phyloP scores from a whole-genome alignment of 2,888 invertebrate genomes.

The Prenolepis imparis region DNA sequence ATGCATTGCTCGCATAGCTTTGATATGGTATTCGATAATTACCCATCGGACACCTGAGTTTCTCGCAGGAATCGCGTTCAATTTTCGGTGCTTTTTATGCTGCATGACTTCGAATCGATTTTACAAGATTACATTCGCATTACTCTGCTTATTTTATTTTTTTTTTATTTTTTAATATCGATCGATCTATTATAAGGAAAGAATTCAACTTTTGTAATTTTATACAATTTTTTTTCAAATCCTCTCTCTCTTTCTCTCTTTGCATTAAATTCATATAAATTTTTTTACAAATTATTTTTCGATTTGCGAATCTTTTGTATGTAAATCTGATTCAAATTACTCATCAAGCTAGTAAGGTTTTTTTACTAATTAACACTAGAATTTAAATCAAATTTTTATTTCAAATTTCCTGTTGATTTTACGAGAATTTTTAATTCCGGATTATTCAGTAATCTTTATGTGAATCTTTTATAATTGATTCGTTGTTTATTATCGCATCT shows the following conservation, averaged over 20 bases:
- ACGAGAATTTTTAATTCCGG: neutral
- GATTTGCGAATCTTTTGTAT: neutral
- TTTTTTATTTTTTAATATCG: neutral
- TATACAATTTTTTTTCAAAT: neutral
- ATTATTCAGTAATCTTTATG: neutral
- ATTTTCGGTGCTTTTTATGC: neutral
- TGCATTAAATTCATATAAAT: neutral
- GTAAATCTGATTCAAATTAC: constrained; percentile 13
- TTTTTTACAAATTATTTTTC: constrained; percentile 15
- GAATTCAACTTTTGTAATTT: neutral
- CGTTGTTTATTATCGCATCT: constrained; percentile 15
- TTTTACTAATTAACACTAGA: constrained; percentile 8
- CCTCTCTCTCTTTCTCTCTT: neutral
- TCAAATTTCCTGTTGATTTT: neutral
- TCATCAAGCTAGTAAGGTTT: constrained; percentile 1
- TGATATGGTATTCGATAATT: constrained; percentile 77
- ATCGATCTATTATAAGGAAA: neutral
- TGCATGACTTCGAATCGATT: neutral
- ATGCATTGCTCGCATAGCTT: constrained; percentile 69
- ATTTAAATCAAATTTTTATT: neutral
- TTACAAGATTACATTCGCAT: neutral
- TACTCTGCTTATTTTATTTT: neutral
- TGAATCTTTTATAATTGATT: constrained; percentile 15
- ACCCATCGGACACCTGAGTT: constrained; percentile 56
- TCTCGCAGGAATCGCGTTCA: constrained; percentile 28